Conservation (phyloP, 2,888 invertebrate species). For the Dolichopus griseipennis region DNA sequence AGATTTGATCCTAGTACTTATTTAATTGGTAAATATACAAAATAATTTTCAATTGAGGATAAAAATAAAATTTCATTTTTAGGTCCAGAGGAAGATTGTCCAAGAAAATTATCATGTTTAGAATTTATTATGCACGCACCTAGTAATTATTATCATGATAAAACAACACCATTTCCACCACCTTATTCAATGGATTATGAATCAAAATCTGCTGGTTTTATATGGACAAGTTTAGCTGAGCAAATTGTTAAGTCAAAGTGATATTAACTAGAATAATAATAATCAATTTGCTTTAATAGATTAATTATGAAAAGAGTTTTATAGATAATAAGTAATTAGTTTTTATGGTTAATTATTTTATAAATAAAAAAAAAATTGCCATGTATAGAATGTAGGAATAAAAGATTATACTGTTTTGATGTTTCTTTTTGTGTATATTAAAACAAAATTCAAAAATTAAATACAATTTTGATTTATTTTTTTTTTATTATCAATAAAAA, state of each 20-base stretch:
- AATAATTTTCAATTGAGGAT: neutral
- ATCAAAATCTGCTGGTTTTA: conserved; percentile 49
- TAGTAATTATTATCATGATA: conserved; percentile 76
- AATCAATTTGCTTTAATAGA: neutral
- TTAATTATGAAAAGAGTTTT: too few relatives aligned
- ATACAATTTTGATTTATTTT: neutral
- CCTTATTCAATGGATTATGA: conserved; percentile 44
- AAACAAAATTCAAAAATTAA: too few relatives aligned
- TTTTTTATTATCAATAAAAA: conserved; percentile 31
- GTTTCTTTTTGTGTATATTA: too few relatives aligned
- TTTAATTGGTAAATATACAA: conserved; percentile 57
- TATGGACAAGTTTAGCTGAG: conserved; percentile 54
- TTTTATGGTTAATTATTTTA: neutral
- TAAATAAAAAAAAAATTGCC: neutral
- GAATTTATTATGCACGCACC: conserved; percentile 91
- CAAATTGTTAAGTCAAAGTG: neutral
- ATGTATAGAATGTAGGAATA: too few relatives aligned
- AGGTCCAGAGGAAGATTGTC: conserved; percentile 86
- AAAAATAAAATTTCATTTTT: conserved; percentile 19
- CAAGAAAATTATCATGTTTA: conserved; percentile 75
- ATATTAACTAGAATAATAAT: neutral
- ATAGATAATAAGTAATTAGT: neutral
- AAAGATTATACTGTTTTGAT: neutral
- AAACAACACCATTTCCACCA: conserved; percentile 65
- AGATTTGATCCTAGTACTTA: conserved; percentile 83